Base-by-base conservation (phyloP, 64 coral and sea anemone species). In the Porites lutea region DNA sequence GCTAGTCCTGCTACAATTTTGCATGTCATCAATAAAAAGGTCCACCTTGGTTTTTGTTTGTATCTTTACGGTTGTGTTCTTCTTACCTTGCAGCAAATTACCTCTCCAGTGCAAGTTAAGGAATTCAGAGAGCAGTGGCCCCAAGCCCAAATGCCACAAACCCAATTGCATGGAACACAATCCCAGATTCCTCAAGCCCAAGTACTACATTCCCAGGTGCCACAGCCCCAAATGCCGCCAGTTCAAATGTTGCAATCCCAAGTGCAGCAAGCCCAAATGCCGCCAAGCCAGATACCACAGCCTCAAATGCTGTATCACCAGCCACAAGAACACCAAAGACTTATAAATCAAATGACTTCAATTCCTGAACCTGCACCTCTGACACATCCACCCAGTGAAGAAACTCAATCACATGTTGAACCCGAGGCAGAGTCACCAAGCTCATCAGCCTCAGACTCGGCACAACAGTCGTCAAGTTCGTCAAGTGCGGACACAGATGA, bases 41-140 rank as follows among this genome's bases (percentile, higher is more conserved):
- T 9, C 9, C 1, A 63, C 16, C 16, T 63, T 16, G 9, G 16
- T 63, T 63, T 63, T 16, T 12, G 60, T 63, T 12, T 77, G 7
- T 77, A 15, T 19, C 74, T 77, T 47, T 50, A 50, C 46, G 3
- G 12, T 15, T 13, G 8, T 82, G 5, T 13, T 47, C 13, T 82
- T 65, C 61, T 45, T 78, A 6, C 10, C 48, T 65, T 19, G 1
- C 14, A 82, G 79, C 79, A 82, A 9, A 65, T 82, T 10, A 47
- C 59, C 2, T 63, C 58, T 44, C 59, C 79, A 48, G 59, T 64
- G 5, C 79, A 82, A 82, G 79, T 82, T 13, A 63, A 59, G 18
- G 79, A 82, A 65, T 82, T 82, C 44, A 82, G 79, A 65, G 79
- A 82, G 15, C 79, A 82, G 27, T 82, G 79, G 79, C 79, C 79